phyloP scores from a whole-genome alignment of 2,113 vertebrate genomes.

The Rhinichthys klamathensis region DNA sequence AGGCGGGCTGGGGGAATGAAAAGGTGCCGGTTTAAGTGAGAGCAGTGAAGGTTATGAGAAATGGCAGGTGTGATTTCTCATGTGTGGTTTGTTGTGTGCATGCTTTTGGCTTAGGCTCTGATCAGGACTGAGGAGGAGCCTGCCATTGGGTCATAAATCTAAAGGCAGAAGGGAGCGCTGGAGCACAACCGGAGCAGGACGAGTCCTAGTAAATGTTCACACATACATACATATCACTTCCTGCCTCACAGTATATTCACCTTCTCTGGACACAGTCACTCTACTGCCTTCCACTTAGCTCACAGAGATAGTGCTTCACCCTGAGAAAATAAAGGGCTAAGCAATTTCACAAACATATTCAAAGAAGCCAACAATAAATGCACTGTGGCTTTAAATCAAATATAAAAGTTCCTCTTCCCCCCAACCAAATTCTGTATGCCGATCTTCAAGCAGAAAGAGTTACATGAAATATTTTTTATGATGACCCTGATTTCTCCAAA shows the following conservation, averaged over 20 bases:
- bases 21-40: neutral
- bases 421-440: no score
- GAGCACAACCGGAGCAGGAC: constrained; percentile 13
- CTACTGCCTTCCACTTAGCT: constrained; percentile 29
- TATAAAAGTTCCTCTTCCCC: no score
- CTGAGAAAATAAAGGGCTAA: no score
- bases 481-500: no score
- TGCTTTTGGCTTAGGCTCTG: constrained; percentile 35
- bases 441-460: no score
- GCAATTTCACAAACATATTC: no score
- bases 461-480: no score
- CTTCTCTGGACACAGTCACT: neutral
- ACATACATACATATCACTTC: constrained; percentile 7
- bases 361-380: no score
- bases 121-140: constrained; percentile 15
- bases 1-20: neutral
- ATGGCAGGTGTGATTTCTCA: constrained; percentile 28
- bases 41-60: constrained; percentile 38
- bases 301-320: neutral
- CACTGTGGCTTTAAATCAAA: no score
- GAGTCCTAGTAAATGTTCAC: constrained; percentile 31
- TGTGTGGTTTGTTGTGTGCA: constrained; percentile 24
- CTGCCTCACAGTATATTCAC: neutral
- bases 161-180: constrained; percentile 26
- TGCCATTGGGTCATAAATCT: constrained; percentile 45